Percentiles rank a stretch among this genome's conserved stretches.
These are phyloP conservation scores for Lagenorhynchus albirostris DNA, from an alignment of 2,113 vertebrate genomes.

Conservation along the genomic window DNA sequence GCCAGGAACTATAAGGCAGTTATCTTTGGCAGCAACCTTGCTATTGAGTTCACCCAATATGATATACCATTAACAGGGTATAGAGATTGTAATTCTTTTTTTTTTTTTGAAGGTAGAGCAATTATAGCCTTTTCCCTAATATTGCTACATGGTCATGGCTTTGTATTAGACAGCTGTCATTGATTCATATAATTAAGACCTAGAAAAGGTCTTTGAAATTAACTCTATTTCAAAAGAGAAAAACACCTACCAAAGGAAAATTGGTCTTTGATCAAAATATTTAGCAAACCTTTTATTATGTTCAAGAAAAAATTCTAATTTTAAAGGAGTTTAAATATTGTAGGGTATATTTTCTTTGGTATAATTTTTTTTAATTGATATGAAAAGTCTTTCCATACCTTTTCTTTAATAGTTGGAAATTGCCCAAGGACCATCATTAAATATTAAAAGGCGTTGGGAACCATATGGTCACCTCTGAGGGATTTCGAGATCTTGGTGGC, in stretches of 20 bases:
- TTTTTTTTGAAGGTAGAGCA: neutral
- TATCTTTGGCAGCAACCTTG: neutral
- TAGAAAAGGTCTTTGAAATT: neutral
- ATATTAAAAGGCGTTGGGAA: constrained; percentile 67
- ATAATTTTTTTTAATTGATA: neutral
- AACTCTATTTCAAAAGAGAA: neutral
- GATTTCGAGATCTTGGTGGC: constrained; percentile 68
- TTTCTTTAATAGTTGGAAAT: constrained; percentile 56
- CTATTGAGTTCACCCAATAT: fast-evolving
- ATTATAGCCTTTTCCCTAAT: neutral
- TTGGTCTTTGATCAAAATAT: neutral
- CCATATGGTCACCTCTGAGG: constrained; percentile 79
- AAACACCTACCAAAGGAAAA: neutral
- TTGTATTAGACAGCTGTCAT: neutral
- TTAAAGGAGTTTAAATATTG: neutral
- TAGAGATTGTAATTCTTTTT: fast-evolving
- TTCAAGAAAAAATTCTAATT: neutral
- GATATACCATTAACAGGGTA: neutral
- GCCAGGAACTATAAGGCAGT: neutral
- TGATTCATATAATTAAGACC: neutral
- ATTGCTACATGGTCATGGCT: neutral
- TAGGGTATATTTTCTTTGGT: neutral
- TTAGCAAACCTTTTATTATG: neutral
- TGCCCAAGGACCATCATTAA: constrained; percentile 71
- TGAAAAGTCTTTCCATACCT: constrained; percentile 39